A percentile compares a stretch with the other conserved stretches of the same genome.
Conservation (phyloP, 2,888 invertebrate species). For the Platycheirus albimanus region DNA sequence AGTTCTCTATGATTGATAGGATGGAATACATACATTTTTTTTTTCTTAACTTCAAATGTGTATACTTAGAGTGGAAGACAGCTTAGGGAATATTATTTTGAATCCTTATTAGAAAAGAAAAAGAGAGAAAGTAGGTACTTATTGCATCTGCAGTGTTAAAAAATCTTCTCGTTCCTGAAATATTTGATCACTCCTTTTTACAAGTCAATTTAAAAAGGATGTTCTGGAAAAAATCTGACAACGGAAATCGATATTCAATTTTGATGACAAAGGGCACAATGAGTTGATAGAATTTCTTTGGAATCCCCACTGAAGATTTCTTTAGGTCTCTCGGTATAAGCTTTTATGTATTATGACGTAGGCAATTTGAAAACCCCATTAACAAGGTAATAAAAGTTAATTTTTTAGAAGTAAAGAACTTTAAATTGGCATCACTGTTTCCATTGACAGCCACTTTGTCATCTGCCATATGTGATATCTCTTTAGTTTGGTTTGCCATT, state of each 20-base stretch:
- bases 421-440: too few species aligned
- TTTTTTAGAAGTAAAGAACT: too few species aligned
- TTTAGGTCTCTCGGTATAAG: too few species aligned
- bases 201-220: conserved; percentile 11
- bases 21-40: conserved; percentile 26
- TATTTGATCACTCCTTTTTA: background rate
- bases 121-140: background rate
- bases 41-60: background rate
- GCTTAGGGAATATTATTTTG: conserved; percentile 12
- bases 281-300: too few species aligned
- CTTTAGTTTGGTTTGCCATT: too few species aligned
- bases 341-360: too few species aligned
- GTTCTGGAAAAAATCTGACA: background rate
- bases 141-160: conserved; percentile 27
- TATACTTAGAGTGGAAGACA: background rate
- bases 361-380: too few species aligned
- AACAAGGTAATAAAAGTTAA: too few species aligned
- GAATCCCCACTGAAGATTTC: too few species aligned
- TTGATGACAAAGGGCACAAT: background rate
- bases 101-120: too few species aligned
- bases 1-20: conserved; percentile 18
- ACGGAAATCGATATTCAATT: conserved; percentile 11
- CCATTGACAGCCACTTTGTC: too few species aligned
- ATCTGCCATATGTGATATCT: too few species aligned
- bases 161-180: background rate